Percentiles rank a stretch among this genome's conserved stretches.
phyloP scores from a whole-genome alignment of 2,113 vertebrate genomes.

The Macrotis lagotis region DNA sequence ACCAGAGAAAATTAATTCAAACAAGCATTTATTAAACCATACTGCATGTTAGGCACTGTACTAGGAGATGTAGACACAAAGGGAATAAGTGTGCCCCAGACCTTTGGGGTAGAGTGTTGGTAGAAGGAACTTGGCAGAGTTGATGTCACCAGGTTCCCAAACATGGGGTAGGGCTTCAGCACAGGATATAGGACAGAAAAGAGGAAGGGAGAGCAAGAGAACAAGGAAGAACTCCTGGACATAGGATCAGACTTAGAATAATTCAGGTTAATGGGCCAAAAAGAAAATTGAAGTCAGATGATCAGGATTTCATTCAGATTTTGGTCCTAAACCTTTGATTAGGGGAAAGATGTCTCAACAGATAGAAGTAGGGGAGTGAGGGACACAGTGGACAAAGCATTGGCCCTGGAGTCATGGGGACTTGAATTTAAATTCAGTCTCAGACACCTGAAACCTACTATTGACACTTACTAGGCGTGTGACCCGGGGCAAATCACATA shows the following conservation, averaged over 20 bases:
- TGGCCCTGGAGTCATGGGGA: too few species aligned
- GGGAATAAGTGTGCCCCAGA: background rate
- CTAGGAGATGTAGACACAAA: background rate
- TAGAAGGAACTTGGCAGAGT: too few species aligned
- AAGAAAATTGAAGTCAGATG: too few species aligned
- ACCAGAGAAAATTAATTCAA: background rate
- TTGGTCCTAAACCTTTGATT: background rate
- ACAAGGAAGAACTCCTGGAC: background rate
- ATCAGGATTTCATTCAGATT: background rate
- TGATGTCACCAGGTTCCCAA: background rate
- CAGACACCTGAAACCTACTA: too few species aligned
- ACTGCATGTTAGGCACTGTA: too few species aligned
- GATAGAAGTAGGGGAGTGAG: background rate
- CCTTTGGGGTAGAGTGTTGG: background rate
- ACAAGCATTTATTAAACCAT: background rate
- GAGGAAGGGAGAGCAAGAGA: background rate
- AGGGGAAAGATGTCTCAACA: background rate
- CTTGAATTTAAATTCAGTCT: too few species aligned
- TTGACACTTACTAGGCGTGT: too few species aligned
- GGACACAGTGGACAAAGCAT: too few species aligned
- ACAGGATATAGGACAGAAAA: background rate
- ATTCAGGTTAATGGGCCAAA: background rate
- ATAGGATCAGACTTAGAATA: background rate
- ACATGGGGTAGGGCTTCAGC: background rate
- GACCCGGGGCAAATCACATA: too few species aligned